These are phyloP conservation scores for Pterostichus madidus DNA, from an alignment of 2,888 invertebrate genomes.

Conservation along the genomic window DNA sequence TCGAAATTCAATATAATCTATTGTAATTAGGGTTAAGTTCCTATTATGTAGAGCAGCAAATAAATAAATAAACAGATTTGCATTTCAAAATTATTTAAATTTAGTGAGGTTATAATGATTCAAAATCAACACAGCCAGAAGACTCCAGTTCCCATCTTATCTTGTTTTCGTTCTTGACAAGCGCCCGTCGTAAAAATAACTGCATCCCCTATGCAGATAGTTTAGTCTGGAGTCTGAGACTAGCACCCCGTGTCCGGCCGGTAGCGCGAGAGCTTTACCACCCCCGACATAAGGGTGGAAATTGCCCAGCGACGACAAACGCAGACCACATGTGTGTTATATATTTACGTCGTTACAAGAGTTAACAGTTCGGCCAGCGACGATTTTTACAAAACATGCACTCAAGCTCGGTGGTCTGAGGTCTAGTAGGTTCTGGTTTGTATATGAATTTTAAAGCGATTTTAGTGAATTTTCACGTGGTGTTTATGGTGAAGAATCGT, in stretches of 20 bases:
- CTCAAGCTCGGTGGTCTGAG: slow-evolving; percentile 49
- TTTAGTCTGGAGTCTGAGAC: slow-evolving; percentile 59
- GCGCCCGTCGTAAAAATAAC: slow-evolving; percentile 64
- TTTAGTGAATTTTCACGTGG: not conserved
- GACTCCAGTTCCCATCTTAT: slow-evolving; percentile 25
- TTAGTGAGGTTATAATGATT: not conserved
- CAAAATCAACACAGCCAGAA: too few relatives aligned
- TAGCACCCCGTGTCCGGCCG: slow-evolving; percentile 61
- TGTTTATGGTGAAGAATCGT: not conserved
- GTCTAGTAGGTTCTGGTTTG: not conserved
- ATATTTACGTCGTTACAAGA: slow-evolving; percentile 66
- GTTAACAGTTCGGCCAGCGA: slow-evolving; percentile 65
- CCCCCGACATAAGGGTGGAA: slow-evolving; percentile 32
- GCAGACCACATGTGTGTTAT: slow-evolving; percentile 63
- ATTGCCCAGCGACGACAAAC: not conserved
- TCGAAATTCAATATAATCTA: too few relatives aligned
- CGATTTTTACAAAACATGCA: slow-evolving; percentile 65
- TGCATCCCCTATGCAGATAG: slow-evolving; percentile 66
- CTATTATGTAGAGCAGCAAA: too few relatives aligned
- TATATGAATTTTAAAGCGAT: not conserved
- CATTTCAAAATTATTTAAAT: slow-evolving; percentile 7
- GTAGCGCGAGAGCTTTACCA: not conserved
- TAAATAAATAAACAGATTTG: not conserved
- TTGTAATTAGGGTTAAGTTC: too few relatives aligned
- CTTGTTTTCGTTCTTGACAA: slow-evolving; percentile 53